phyloP scores from a whole-genome alignment of 2,888 invertebrate genomes.

The Andrena minutula region DNA sequence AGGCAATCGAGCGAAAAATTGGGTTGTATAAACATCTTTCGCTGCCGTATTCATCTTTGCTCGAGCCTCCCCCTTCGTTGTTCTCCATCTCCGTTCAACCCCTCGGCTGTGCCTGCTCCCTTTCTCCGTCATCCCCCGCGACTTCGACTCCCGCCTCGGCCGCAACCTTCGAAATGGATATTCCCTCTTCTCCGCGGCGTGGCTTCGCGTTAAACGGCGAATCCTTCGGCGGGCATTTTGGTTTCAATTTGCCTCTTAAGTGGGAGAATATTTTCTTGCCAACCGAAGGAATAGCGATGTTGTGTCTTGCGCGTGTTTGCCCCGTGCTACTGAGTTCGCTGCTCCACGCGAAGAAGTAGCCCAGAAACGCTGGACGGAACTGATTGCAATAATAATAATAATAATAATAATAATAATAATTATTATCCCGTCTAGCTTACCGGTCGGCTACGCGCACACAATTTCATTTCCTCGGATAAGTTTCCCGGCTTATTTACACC shows the following conservation, averaged over 20 bases:
- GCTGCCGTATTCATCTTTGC: slow-evolving; percentile 45
- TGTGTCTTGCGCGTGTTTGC: no score
- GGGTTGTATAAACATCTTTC: slow-evolving; percentile 76
- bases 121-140: neutral
- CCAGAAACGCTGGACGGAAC: slow-evolving; percentile 6
- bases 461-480: slow-evolving; percentile 42
- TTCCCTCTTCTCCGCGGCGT: slow-evolving; percentile 22
- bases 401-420: neutral
- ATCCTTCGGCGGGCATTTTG: slow-evolving; percentile 17
- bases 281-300: no score
- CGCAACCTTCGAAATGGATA: slow-evolving; percentile 28
- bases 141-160: neutral
- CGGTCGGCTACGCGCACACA: slow-evolving; percentile 40
- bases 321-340: no score
- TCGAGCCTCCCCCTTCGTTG: neutral
- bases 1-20: slow-evolving; percentile 77
- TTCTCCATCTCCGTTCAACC: slow-evolving; percentile 3
- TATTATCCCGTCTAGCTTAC: slow-evolving; percentile 33
- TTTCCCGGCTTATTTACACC: slow-evolving; percentile 61
- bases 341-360: neutral
- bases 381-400: neutral
- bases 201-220: neutral
- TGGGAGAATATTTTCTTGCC: neutral
- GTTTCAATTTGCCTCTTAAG: slow-evolving; percentile 33
- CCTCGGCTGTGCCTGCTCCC: neutral